These are phyloP conservation scores for Malacoctenus gilli DNA, from an alignment of 2,797 vertebrate genomes.

Conservation along the genomic window DNA sequence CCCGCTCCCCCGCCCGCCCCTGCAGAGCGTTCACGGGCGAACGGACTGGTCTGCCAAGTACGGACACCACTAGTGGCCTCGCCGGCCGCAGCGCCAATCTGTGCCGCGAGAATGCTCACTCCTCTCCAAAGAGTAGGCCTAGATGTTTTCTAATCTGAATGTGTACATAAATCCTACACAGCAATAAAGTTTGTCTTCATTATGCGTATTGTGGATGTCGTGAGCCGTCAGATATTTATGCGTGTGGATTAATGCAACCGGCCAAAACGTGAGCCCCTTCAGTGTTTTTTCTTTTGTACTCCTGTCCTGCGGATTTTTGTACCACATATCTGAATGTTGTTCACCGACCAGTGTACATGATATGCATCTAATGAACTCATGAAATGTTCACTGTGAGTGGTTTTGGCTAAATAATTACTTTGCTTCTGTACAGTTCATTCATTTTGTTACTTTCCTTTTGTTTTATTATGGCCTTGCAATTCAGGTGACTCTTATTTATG, in stretches of 20 bases:
- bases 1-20: constrained; percentile 79
- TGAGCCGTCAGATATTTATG: constrained; percentile 60
- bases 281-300: constrained; percentile 57
- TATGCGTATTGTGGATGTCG: constrained; percentile 67
- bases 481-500: constrained; percentile 28
- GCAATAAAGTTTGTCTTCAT: constrained; percentile 78
- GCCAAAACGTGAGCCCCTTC: constrained; percentile 47
- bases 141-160: constrained; percentile 68
- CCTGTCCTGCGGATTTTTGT: constrained; percentile 50
- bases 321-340: constrained; percentile 46
- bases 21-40: constrained; percentile 86
- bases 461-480: constrained; percentile 24
- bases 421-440: constrained; percentile 33
- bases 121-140: constrained; percentile 72
- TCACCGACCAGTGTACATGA: constrained; percentile 51
- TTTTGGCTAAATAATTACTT: constrained; percentile 44
- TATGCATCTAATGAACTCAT: constrained; percentile 56
- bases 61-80: constrained; percentile 82
- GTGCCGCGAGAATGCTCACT: constrained; percentile 47
- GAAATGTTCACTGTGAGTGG: constrained; percentile 59
- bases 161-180: constrained; percentile 75
- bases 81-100: constrained; percentile 20
- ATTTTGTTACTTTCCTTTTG: constrained; percentile 24
- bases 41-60: constrained; percentile 95
- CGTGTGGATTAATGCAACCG: constrained; percentile 59